Evolutionary conservation across 1,140 invertebrate species (phyloP), one percentile per base, ranked within the genome.

Genomic region (Tetranychus urticae): DNA sequence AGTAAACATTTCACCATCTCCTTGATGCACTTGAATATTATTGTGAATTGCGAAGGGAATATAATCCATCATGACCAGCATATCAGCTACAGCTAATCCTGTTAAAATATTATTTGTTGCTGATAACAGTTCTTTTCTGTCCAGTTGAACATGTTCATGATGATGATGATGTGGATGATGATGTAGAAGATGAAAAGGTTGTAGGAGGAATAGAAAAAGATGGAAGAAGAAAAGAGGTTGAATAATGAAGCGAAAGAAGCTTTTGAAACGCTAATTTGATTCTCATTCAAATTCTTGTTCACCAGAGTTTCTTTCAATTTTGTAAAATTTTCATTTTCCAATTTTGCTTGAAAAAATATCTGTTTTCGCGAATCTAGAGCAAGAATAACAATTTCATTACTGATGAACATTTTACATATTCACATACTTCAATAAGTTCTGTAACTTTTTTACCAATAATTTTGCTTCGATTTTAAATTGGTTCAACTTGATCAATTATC

Each of bases 51-150:
- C 80, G 69, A 85, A 91, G 1, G 85, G 84, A 58, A 87, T 80
- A 67, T 90, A 91, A 64, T 87, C 85, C 35, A 84, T 68, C 86
- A 90, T 90, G 8, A 89, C 82, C 61, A 88, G 75, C 73, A 88
- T 81, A 69, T 91, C 86, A 4, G 84, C 81, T 0, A 85, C 80
- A 0, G 88, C 87, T 39, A 90, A 73, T 64, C 80, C 80, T 61
- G 87, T 91, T 1, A 91, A 76, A 45, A 90, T 84, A 59, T 81
- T 76, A 69, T 90, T 91, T 58, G 88, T 88, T 1, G 87, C 84
- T 0, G 84, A 81, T 3, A 80, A 78, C 77, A 90, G 82, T 63
- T 88, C 82, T 64, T 84, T 83, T 42, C 85, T 64, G 39, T 56
- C 23, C 23, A 23, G 23, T 23, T 23, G 23, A 23, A 23, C 23